Base-by-base conservation (phyloP, 2,113 vertebrate species). In the Cebidichthys violaceus region DNA sequence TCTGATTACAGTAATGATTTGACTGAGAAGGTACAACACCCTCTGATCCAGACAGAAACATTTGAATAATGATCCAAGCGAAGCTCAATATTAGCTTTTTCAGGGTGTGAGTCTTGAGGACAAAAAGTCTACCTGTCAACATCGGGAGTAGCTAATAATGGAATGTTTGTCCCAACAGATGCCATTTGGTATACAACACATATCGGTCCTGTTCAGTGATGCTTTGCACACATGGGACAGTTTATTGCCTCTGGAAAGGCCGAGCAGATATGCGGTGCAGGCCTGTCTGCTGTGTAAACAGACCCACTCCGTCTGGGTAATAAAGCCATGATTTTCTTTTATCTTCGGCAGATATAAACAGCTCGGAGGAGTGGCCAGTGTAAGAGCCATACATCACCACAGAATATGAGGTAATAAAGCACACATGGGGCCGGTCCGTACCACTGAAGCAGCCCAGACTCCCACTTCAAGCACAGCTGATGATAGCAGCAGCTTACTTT, bases 251-350 rank as follows among this genome's bases (percentile, higher is more conserved):
- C 68, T 75, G 60, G 79, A 79, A 67, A 83, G 65, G 70, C 71
- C 22, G 66, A 89, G 83, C 89, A 85, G 79, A 59, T 67, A 75
- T 65, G 85, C 29, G 84, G 69, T 67, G 78, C 70, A 43, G 86
- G 74, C 75, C 41, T 24, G 61, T 85, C 84, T 84, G 77, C 79
- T 83, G 86, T 76, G 76, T 86, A 89, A 92, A 93, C 90, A 90
- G 75, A 78, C 62, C 86, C 70, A 39, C 87, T 87, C 79, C 1
- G 31, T 72, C 85, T 85, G 76, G 39, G 87, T 88, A 88, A 91
- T 92, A 92, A 92, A 92, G 88, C 86, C 75, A 65, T 84, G 86
- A 67, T 91, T 92, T 93, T 88, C 83, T 92, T 94, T 92, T 91
- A 92, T 93, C 85, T 92, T 68, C 64, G 6, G 77, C 83, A 86